Conservation (phyloP, 2,113 vertebrate species). For the Macroglossus sobrinus region DNA sequence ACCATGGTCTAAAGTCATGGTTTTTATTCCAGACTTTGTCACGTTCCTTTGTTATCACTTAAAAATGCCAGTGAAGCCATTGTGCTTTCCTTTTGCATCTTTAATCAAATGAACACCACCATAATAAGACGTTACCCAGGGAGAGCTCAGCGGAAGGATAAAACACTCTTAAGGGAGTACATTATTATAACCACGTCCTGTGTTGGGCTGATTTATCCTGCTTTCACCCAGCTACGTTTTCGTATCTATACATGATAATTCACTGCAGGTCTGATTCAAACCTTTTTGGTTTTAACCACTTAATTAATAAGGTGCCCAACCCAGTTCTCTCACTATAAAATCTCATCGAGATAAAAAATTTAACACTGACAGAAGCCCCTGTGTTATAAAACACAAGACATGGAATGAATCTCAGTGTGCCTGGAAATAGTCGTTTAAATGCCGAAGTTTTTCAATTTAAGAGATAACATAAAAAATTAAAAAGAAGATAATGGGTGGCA, state of each 20-base stretch:
- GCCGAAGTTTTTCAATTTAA: slow-evolving; percentile 5
- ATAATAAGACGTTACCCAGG: not conserved
- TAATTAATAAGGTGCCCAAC: not conserved
- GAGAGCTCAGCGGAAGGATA: not conserved
- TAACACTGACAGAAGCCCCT: not conserved
- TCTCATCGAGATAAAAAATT: not conserved
- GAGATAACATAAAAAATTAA: not conserved
- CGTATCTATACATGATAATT: not conserved
- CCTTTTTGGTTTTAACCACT: not conserved
- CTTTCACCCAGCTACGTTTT: not conserved
- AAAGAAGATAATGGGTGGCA: not conserved
- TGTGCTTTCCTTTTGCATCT: not conserved
- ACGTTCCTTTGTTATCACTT: not conserved
- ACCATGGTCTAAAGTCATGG: not conserved
- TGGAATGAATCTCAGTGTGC: not conserved
- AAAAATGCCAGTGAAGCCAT: not conserved
- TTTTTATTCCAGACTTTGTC: not conserved
- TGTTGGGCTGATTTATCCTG: not conserved
- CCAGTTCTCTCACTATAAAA: not conserved
- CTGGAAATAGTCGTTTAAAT: not conserved
- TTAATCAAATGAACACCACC: not conserved
- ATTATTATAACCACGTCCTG: not conserved
- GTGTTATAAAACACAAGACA: not conserved
- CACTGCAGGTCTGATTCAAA: not conserved
- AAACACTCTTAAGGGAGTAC: not conserved